Base-by-base conservation (phyloP, 2,888 invertebrate species). In the Xestia c-nigrum region DNA sequence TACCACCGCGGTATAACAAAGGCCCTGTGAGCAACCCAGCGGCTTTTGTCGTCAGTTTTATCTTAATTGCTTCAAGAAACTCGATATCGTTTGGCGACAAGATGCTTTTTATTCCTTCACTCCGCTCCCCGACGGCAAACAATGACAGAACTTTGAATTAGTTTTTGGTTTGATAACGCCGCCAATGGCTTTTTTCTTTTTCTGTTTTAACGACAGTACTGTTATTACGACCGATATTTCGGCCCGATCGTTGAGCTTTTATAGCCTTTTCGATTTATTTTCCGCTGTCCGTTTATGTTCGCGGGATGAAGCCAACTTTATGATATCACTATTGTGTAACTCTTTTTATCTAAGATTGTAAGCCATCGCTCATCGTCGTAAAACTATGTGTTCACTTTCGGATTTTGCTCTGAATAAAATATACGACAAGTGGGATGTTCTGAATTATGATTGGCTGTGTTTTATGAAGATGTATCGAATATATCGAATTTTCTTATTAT, bases 21-120 rank as follows among this genome's bases (percentile, higher is more conserved):
- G 90, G 70, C 88, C 88, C 85, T 82, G 83, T 89, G 89, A 85
- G 89, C 90, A 86, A 93, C 92, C 91, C 91, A 89, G 90, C 90
- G 92, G 92, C 94, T 91, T 94, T 95, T 95, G 95, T 94, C 94
- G 90, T 91, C 92, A 93, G 94, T 94, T 95, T 96, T 95, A 96
- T 95, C 96, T 95, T 96, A 96, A 96, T 96, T 95, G 95, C 95
- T 96, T 95, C 92, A 94, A 94, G 96, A 95, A 96, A 95, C 95
- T 96, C 95, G 94, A 95, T 96, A 95, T 95, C 95, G 94, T 94
- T 95, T 92, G 93, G 93, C 94, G 94, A 96, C 95, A 95, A 94
- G 94, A 94, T 95, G 95, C 94, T 95, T 95, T 95, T 96, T 95
- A 95, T 95, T 93, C 93, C 91, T 92, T 86, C 90, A 90, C 91